A percentile compares a stretch with the other conserved stretches of the same genome.
Evolutionary conservation across 2,113 vertebrate genomes (phyloP).

Genomic region (Plotosus lineatus): DNA sequence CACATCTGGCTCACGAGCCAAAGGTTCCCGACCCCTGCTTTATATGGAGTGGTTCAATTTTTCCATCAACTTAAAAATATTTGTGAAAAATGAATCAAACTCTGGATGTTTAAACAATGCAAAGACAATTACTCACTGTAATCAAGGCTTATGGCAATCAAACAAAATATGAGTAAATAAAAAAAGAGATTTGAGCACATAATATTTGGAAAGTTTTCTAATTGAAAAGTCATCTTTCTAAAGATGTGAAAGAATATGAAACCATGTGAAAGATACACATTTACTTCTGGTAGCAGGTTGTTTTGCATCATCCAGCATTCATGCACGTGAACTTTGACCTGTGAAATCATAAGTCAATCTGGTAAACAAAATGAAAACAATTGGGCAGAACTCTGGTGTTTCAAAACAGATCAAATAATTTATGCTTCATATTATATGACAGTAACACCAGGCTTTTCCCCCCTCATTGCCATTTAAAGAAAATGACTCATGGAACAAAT

Average conservation of each 20-base stretch:
- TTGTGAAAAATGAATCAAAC: too few species aligned
- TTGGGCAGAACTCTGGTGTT: not conserved
- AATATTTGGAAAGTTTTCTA: not conserved
- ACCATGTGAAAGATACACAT: not conserved
- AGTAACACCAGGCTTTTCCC: not conserved
- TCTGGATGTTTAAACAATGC: too few species aligned
- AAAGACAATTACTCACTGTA: too few species aligned
- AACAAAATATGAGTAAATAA: too few species aligned
- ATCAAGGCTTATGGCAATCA: too few species aligned
- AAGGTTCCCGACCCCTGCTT: too few species aligned
- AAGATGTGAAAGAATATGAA: not conserved
- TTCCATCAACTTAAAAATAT: too few species aligned
- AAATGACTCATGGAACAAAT: too few species aligned
- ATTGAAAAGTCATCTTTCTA: not conserved
- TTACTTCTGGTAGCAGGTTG: not conserved
- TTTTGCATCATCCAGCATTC: not conserved
- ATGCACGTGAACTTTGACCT: not conserved
- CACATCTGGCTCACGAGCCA: too few species aligned
- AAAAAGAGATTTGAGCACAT: too few species aligned
- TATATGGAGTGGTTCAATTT: too few species aligned
- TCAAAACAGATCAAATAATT: not conserved
- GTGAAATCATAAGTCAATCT: not conserved
- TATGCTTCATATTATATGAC: not conserved
- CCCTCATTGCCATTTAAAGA: too few species aligned
- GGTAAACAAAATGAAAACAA: not conserved